Base-by-base conservation (phyloP, 2,888 invertebrate genomes). In the Platycheirus albimanus region DNA sequence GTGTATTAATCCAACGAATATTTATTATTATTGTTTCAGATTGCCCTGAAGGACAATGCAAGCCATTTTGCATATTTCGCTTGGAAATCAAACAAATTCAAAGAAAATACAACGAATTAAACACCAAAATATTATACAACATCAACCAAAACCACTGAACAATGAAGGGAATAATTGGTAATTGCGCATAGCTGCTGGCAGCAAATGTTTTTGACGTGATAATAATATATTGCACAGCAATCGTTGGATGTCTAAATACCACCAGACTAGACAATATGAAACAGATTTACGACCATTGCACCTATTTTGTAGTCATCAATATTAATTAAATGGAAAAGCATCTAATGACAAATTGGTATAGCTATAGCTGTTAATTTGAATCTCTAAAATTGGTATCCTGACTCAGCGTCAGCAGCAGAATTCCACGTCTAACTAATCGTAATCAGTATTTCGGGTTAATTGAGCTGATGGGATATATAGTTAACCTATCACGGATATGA, bases 401-500 rank as follows among this genome's bases (percentile, higher is more conserved):
- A 58, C 24, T 58, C 58, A 28, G 58, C 58, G 20, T 19, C 8
- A 61, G 11, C n/a, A 61, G 5, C 30, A 17, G 3, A 45, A 61
- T 33, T 15, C 28, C 15, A 41, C 41, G 19, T 17, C 7, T 19
- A 61, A 28, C 61, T 61, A 45, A 61, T 61, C 61, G 30, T 61
- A 45, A 61, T 61, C 61, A 45, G 30, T 61, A 45, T 61, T 61
- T 61, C 45, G 45, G 61, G 41, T 45, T 45, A 61, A 61, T 61
- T 61, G 30, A 61, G 30, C 61, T 30, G 61, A 61, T 45, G 61
- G 30, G 61, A 15, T 41, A 56, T 36, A 13, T 45, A 61, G 43
- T 61, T 45, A 61, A 61, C 61, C 45, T 45, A 61, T 61, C 61
- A 30, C 41, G 61, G 61, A 45, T 61, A 45, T 61, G 61, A 61